These are phyloP conservation scores for Numenius phaeopus DNA, from an alignment of 2,797 vertebrate genomes.

Conservation along the genomic window DNA sequence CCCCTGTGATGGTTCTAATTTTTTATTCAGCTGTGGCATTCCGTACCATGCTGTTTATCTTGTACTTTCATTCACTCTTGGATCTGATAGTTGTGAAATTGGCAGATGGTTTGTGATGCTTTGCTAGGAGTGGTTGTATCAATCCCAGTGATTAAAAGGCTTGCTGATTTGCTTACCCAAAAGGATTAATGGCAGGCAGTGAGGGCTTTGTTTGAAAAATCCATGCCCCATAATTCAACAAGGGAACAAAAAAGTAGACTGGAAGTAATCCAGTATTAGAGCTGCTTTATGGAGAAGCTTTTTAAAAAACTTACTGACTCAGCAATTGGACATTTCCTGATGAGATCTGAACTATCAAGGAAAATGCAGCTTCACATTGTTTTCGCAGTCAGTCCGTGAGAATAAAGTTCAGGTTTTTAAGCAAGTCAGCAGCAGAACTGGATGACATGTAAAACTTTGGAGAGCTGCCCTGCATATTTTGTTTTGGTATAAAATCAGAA, in stretches of 20 bases:
- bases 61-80: constrained; percentile 57
- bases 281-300: constrained; percentile 51
- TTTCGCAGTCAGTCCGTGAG: constrained; percentile 19
- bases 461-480: constrained; percentile 42
- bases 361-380: constrained; percentile 29
- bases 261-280: constrained; percentile 65
- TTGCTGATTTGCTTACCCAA: constrained; percentile 76
- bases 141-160: constrained; percentile 72
- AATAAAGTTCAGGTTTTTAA: constrained; percentile 27
- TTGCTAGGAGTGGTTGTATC: constrained; percentile 64
- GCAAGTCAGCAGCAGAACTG: constrained; percentile 35
- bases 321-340: constrained; percentile 61
- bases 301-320: constrained; percentile 60
- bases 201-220: constrained; percentile 74
- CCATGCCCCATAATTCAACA: constrained; percentile 58
- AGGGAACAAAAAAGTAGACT: constrained; percentile 61
- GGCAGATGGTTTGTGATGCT: constrained; percentile 73
- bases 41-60: constrained; percentile 67
- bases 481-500: background rate
- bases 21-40: constrained; percentile 75
- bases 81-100: constrained; percentile 59
- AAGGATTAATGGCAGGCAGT: constrained; percentile 74
- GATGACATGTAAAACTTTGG: constrained; percentile 10
- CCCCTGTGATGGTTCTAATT: constrained; percentile 32
- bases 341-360: constrained; percentile 23